Conservation (phyloP, 2,797 vertebrate species). For the Bufotes viridis region DNA sequence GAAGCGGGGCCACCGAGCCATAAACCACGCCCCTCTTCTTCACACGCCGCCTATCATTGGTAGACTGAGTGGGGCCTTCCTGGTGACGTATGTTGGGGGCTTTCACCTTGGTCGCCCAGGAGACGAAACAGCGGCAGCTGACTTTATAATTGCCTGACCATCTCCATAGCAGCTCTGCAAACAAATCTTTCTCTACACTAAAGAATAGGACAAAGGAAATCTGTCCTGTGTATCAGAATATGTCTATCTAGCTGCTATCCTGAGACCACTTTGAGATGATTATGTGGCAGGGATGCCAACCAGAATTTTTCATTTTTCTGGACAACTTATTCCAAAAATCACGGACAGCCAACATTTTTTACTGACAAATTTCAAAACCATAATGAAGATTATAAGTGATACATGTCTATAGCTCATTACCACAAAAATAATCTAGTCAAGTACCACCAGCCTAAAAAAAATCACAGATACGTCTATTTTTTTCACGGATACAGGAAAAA, state of each 20-base stretch:
- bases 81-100: slow-evolving; percentile 32
- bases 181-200: not conserved
- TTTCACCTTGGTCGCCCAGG: slow-evolving; percentile 30
- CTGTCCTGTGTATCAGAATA: not conserved
- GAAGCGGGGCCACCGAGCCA: slow-evolving; percentile 52
- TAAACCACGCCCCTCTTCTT: slow-evolving; percentile 34
- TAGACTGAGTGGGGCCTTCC: not conserved
- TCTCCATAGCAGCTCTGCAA: slow-evolving; percentile 30
- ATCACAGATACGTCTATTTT: no score
- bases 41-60: slow-evolving; percentile 18
- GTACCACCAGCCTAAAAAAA: no score
- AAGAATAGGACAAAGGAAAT: not conserved
- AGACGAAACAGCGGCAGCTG: slow-evolving; percentile 53
- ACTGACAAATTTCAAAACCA: no score
- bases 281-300: no score
- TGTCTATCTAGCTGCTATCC: not conserved
- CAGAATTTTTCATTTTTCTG: no score
- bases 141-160: slow-evolving; percentile 29
- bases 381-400: no score
- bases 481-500: no score
- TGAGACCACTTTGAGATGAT: no score
- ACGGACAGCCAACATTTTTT: no score
- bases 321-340: no score
- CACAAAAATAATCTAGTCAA: no score
- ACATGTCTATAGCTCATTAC: no score